These are phyloP conservation scores for Heterochromis multidens DNA, from an alignment of 2,113 vertebrate species.

Conservation along the genomic window DNA sequence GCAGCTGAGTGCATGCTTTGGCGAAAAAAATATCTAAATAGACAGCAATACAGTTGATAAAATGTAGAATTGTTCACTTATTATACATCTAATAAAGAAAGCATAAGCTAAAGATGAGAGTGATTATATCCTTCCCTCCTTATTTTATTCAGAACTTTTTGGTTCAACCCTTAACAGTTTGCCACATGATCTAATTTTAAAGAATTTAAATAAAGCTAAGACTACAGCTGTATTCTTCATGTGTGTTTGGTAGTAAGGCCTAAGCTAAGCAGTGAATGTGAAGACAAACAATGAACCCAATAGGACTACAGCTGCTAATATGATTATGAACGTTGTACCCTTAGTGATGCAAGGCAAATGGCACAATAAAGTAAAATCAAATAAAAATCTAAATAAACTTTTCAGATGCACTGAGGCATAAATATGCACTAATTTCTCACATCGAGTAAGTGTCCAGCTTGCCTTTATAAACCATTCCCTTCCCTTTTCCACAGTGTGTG, in stretches of 20 bases:
- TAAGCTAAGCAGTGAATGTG: neutral
- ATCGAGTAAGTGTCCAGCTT: neutral
- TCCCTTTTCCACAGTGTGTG: slow-evolving; percentile 76
- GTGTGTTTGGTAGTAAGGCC: neutral
- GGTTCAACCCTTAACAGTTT: neutral
- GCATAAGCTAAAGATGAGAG: neutral
- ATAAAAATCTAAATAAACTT: neutral
- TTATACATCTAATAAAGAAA: neutral
- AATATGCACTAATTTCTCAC: neutral
- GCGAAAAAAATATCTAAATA: too few relatives aligned
- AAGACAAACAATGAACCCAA: neutral
- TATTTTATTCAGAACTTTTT: neutral
- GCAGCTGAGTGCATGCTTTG: neutral
- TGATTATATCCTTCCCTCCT: neutral
- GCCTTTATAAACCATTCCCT: neutral
- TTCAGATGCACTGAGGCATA: neutral
- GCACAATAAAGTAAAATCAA: neutral
- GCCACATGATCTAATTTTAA: neutral
- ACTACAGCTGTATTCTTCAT: neutral
- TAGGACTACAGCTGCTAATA: neutral
- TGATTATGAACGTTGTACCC: neutral
- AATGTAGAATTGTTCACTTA: neutral
- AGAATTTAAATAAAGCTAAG: neutral
- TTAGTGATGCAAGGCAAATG: neutral
- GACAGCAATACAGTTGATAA: too few relatives aligned